A percentile compares a stretch with the other conserved stretches of the same genome.
phyloP scores from a whole-genome alignment of 2,888 invertebrate species.

The Folsomia manolachei region DNA sequence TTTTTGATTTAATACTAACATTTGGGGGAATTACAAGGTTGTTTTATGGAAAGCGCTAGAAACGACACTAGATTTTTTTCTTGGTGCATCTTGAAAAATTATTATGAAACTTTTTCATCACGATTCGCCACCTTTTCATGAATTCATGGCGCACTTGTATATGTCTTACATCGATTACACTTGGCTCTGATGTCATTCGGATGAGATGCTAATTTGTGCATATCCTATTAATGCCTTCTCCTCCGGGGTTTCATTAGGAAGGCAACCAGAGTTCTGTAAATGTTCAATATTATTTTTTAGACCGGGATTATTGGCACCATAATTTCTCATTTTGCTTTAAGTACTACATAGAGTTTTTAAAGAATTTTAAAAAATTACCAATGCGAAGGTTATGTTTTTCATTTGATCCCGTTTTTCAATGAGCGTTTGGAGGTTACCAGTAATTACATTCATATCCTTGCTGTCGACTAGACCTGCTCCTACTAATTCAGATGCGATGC shows the following conservation, averaged over 20 bases:
- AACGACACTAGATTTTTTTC: constrained; percentile 15
- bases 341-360: background rate
- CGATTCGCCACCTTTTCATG: constrained; percentile 2
- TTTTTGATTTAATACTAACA: constrained; percentile 17
- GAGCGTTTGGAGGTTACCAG: constrained; percentile 84
- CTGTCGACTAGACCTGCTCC: constrained; percentile 92
- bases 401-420: constrained; percentile 67
- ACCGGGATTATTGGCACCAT: background rate
- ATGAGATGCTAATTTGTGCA: constrained; percentile 88
- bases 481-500: constrained; percentile 89
- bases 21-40: constrained; percentile 17
- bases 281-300: too few relatives aligned
- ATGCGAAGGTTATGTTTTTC: constrained; percentile 73
- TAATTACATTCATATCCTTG: constrained; percentile 86
- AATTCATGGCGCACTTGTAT: background rate
- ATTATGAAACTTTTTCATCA: constrained; percentile 20
- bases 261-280: constrained; percentile 65
- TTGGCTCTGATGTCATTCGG: constrained; percentile 63
- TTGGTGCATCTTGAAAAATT: constrained; percentile 7
- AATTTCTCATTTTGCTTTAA: background rate
- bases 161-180: constrained; percentile 4
- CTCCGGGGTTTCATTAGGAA: constrained; percentile 78
- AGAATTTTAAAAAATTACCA: constrained; percentile 59
- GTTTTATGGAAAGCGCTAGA: constrained; percentile 16
- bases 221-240: constrained; percentile 93